Evolutionary conservation across 2,113 vertebrate genomes (phyloP), one percentile per base, ranked within the genome.

Genomic region (Lucifuga dentata): DNA sequence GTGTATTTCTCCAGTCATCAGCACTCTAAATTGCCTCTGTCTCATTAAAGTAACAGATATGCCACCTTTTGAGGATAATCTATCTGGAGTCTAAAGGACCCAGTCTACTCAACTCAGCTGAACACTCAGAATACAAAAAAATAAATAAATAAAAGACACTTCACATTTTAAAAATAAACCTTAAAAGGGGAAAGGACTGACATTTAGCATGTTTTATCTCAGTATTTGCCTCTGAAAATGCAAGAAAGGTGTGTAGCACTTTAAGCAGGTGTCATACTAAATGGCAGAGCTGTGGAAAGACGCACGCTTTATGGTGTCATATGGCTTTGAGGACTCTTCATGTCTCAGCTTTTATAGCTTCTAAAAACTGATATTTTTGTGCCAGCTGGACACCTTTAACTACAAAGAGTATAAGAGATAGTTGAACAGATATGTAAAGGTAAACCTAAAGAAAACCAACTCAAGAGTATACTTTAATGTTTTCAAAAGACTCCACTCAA

Each of bases 201-300:
- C 84, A 86, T 85, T 86, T 86, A 44, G 9, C 55, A 43, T 55
- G 39, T 67, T 75, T 81, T 76, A 77, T 90, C 76, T 63, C 46
- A 58, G 21, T 39, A 57, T 72, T 68, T 58, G 40, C 43, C 52
- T 67, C 29, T 44, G 19, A 81, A 72, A 76, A 48, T 72, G 50
- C 52, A 56, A 17, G 56, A 62, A 53, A 70, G 17, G 60, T 56
- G 44, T 11, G 19, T 8, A 21, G 46, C 36, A 36, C 33, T 65
- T 70, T 55, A 19, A 52, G 68, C 60, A 57, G 51, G 55, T 80
- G 69, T 70, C 57, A 63, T 23, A 68, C 20, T 57, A 78, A 71
- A 67, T 81, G 77, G 64, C 71, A 80, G 23, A 60, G 60, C 68
- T 46, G 53, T 66, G 20, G 44, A 61, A 20, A 32, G 17, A 73